A percentile compares a stretch with the other conserved stretches of the same genome.
phyloP scores from a whole-genome alignment of 2,113 vertebrate genomes.

The Podiceps cristatus region DNA sequence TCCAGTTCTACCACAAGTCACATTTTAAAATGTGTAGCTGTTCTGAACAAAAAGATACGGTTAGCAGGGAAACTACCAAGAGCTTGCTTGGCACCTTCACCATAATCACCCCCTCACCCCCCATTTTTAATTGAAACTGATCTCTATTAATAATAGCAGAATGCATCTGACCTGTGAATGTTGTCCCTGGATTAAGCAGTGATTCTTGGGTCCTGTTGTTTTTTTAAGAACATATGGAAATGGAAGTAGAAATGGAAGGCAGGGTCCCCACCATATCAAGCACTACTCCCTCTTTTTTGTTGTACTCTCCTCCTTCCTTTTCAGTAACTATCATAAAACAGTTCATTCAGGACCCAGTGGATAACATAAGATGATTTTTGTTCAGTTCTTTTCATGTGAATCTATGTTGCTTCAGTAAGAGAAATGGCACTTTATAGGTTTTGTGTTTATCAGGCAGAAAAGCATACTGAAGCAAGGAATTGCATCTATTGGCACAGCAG shows the following conservation, averaged over 20 bases:
- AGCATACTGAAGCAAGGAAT: background rate
- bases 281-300: background rate
- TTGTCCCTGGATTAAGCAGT: background rate
- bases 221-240: background rate
- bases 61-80: background rate
- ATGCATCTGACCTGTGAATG: background rate
- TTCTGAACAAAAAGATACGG: background rate
- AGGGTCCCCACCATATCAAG: background rate
- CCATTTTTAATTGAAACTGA: background rate
- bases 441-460: background rate
- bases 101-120: rapidly evolving
- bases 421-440: background rate
- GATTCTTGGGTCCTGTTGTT: background rate
- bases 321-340: background rate
- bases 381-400: background rate
- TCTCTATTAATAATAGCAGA: background rate
- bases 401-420: background rate
- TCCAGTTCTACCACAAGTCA: background rate
- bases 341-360: background rate
- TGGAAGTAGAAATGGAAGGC: background rate
- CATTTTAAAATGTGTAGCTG: background rate
- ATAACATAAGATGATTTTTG: background rate
- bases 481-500: background rate
- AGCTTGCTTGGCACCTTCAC: background rate
- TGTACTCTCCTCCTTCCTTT: background rate